Conservation (phyloP, 2,113 vertebrate species). For the Toxotes jaculatrix region DNA sequence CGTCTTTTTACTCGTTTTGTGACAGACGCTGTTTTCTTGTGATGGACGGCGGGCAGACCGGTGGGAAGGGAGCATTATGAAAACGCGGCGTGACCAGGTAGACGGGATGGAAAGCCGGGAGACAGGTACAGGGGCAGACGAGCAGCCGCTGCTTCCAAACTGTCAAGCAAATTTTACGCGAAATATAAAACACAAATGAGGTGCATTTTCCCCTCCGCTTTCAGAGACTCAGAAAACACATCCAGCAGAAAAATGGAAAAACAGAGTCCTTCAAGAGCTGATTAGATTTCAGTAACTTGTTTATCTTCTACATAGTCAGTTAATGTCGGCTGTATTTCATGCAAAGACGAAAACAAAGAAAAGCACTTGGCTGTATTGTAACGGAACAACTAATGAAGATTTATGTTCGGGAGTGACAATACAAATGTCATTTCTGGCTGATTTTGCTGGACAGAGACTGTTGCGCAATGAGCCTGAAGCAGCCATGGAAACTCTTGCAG, state of each 20-base stretch:
- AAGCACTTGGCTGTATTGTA: conserved; percentile 38
- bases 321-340: conserved; percentile 45
- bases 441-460: conserved; percentile 26
- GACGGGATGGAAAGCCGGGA: background rate
- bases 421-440: conserved; percentile 43
- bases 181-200: conserved; percentile 52
- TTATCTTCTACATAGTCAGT: conserved; percentile 54
- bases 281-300: conserved; percentile 56
- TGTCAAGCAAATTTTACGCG: background rate
- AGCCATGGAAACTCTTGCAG: conserved; percentile 51
- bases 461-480: conserved; percentile 51
- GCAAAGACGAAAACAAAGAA: conserved; percentile 47
- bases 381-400: conserved; percentile 52
- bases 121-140: conserved; percentile 22
- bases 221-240: conserved; percentile 34
- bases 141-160: background rate
- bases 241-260: conserved; percentile 28
- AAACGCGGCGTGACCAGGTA: conserved; percentile 10
- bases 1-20: conserved; percentile 13
- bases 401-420: conserved; percentile 29
- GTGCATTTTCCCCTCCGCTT: conserved; percentile 5
- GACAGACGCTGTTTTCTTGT: conserved; percentile 16
- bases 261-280: conserved; percentile 17
- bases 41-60: conserved; percentile 45
- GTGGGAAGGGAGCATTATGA: conserved; percentile 42